Evolutionary conservation across 2,797 vertebrate species (phyloP), one percentile per base, ranked within the genome.

Genomic region (Tragopan temminckii): DNA sequence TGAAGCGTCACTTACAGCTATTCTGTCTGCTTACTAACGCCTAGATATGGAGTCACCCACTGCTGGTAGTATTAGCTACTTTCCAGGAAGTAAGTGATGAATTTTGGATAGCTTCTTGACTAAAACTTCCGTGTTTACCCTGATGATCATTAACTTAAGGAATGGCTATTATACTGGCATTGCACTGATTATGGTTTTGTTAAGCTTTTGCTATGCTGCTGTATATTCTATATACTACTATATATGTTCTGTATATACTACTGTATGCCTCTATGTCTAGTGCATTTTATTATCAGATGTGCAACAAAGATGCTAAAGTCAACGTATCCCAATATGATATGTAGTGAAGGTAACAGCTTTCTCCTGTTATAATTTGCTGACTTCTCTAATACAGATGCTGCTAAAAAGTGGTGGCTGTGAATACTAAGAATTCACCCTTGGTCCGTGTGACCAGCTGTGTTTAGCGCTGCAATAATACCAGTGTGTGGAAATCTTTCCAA

Each of bases 391-490:
- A 45, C 5, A 43, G 59, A 52, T 63, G 40, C 55, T 85, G 45
- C 29, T 66, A n/a, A 42, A 71, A 70, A 11, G 48, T 27, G 1
- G 19, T 71, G 59, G 27, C 25, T 57, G 7, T 36, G 36, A 61
- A 18, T 70, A 24, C 11, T 70, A 20, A 69, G 38, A 93, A 43
- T 43, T 27, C 18, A 5, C 78, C 76, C 29, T 53, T 66, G 23
- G n/a, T 71, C n/a, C 3, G 0, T n/a, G 24, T 53, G 59, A 38
- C 48, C 27, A 18, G 27, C 38, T 42, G 0, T 20, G 16, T 80
- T 89, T 62, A 74, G 33, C 33, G 20, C 31, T 58, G 57, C 43
- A 85, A 7, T n/a, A 87, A 7, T 21, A 89, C 12, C 8, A 18
- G 2, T 40, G 11, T 20, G 10, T 78, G 40, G 50, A 81, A 90